These are phyloP conservation scores for Cossypha caffra DNA, from an alignment of 2,797 vertebrate genomes.

Conservation along the genomic window DNA sequence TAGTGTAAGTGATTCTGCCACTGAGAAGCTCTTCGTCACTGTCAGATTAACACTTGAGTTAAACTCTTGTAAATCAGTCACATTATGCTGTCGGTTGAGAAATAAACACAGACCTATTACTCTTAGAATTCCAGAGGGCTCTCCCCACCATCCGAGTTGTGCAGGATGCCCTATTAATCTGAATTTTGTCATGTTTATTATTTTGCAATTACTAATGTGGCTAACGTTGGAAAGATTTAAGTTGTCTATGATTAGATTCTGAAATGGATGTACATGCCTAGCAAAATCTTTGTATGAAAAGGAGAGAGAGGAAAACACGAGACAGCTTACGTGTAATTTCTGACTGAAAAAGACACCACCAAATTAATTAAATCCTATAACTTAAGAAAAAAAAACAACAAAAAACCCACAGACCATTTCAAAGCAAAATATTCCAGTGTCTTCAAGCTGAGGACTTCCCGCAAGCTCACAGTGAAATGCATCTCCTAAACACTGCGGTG, in stretches of 20 bases:
- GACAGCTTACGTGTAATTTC: neutral
- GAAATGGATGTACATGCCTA: conserved; percentile 14
- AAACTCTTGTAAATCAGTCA: conserved; percentile 86
- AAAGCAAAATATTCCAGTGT: conserved; percentile 43
- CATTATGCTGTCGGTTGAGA: conserved; percentile 77
- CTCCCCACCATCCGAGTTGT: conserved; percentile 36
- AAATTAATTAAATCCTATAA: conserved; percentile 28
- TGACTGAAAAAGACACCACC: conserved; percentile 13
- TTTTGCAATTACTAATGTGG: conserved; percentile 67
- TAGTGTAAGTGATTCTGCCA: conserved; percentile 80
- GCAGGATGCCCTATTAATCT: conserved; percentile 62
- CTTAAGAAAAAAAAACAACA: neutral
- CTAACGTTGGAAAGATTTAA: conserved; percentile 45
- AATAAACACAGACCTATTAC: conserved; percentile 81
- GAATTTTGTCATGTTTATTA: conserved; percentile 76
- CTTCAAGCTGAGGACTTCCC: conserved; percentile 30
- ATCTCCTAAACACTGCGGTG: neutral
- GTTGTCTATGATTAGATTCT: conserved; percentile 53
- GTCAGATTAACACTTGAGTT: conserved; percentile 87
- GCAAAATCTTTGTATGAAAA: neutral
- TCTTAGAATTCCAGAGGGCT: conserved; percentile 74
- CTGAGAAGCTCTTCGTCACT: conserved; percentile 82
- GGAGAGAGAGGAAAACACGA: neutral
- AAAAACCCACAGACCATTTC: neutral
- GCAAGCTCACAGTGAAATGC: neutral